Evolutionary conservation across 2,113 vertebrate genomes (phyloP).

Genomic region (Nanorana parkeri): DNA sequence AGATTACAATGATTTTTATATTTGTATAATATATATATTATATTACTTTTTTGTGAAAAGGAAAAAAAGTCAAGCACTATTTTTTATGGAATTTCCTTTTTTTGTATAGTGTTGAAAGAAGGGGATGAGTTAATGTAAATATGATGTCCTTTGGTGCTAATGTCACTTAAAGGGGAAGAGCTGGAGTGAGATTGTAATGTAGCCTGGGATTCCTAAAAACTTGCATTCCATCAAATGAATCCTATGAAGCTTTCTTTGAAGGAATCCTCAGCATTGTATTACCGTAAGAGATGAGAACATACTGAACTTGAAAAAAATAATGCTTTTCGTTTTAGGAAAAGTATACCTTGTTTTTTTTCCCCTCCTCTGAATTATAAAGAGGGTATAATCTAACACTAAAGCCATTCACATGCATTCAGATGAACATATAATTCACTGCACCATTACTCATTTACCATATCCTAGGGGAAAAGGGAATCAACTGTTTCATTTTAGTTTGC

Average conservation of each 20-base stretch:
- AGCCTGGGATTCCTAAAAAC: conserved; percentile 1
- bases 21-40: conserved; percentile 71
- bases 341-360: conserved; percentile 72
- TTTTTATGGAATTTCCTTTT: conserved; percentile 72
- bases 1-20: conserved; percentile 72
- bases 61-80: conserved; percentile 68
- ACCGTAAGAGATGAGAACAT: conserved; percentile 69
- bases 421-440: conserved; percentile 64
- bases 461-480: conserved; percentile 62
- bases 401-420: conserved; percentile 63
- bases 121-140: conserved; percentile 72
- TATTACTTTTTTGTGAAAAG: conserved; percentile 72
- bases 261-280: conserved; percentile 69
- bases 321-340: conserved; percentile 80
- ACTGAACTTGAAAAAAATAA: conserved; percentile 73
- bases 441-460: conserved; percentile 23
- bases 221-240: neutral
- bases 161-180: conserved; percentile 68
- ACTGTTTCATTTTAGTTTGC: neutral
- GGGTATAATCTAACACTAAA: conserved; percentile 62
- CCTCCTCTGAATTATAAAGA: conserved; percentile 75
- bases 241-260: conserved; percentile 39
- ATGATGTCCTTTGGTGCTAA: conserved; percentile 74
- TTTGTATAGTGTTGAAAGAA: conserved; percentile 74
- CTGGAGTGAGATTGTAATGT: conserved; percentile 18